Conservation (phyloP, 2,888 invertebrate species). For the Eurytoma californica region DNA sequence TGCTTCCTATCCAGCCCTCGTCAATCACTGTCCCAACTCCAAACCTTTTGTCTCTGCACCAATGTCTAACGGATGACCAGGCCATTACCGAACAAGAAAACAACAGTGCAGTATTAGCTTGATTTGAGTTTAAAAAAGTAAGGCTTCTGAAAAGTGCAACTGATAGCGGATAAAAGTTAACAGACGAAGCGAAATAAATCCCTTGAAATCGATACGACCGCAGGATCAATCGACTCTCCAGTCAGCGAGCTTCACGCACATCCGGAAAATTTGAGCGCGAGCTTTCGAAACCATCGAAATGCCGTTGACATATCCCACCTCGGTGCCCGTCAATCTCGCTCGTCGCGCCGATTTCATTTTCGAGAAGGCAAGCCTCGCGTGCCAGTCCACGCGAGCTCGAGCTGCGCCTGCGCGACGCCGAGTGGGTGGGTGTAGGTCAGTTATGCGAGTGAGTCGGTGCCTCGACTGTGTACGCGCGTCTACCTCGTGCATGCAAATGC, state of each 20-base stretch:
- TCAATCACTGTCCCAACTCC: conserved; percentile 44
- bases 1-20: conserved; percentile 32
- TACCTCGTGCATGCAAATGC: neutral
- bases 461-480: too few relatives aligned
- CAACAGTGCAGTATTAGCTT: neutral
- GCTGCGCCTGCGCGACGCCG: neutral
- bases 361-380: neutral
- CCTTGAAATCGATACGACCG: neutral
- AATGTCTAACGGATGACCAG: neutral
- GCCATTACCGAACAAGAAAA: conserved; percentile 27
- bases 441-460: conserved; percentile 18
- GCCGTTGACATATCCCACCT: conserved; percentile 5
- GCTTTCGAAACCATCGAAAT: neutral
- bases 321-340: conserved; percentile 17
- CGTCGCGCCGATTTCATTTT: conserved; percentile 22
- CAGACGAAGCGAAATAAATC: too few relatives aligned
- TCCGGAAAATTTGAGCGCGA: neutral
- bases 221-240: neutral
- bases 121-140: too few relatives aligned
- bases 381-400: neutral
- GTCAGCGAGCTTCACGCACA: neutral
- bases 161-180: too few relatives aligned
- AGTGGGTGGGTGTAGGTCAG: conserved; percentile 51
- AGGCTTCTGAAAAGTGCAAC: too few relatives aligned
- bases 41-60: conserved; percentile 5